A percentile compares a stretch with the other conserved stretches of the same genome.
These are phyloP conservation scores for Bedellia somnulentella DNA, from an alignment of 2,888 invertebrate species.

Conservation along the genomic window DNA sequence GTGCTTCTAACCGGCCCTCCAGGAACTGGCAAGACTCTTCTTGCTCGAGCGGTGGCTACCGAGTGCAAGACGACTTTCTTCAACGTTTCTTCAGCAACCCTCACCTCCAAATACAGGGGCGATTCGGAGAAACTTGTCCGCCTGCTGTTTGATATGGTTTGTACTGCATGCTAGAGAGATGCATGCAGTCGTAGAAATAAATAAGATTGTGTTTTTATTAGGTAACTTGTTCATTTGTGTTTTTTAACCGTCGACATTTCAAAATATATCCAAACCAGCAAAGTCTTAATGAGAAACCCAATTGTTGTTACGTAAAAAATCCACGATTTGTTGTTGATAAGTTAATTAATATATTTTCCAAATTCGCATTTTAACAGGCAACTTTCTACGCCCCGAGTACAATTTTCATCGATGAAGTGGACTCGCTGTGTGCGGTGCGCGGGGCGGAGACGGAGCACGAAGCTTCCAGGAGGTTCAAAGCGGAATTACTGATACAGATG, in stretches of 20 bases:
- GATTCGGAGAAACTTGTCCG: conserved; percentile 89
- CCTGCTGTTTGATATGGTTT: conserved; percentile 83
- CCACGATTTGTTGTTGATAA: too few species aligned
- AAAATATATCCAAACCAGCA: too few species aligned
- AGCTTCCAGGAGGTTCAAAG: conserved; percentile 82
- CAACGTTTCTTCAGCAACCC: conserved; percentile 82
- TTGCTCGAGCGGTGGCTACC: conserved; percentile 86
- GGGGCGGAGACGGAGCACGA: conserved; percentile 88
- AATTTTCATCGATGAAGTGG: conserved; percentile 90
- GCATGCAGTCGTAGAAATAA: too few species aligned
- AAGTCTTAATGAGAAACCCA: too few species aligned
- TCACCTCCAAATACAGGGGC: conserved; percentile 88
- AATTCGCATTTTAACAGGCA: too few species aligned
- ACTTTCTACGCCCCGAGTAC: conserved; percentile 87
- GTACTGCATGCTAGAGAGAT: too few species aligned
- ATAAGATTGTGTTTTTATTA: too few species aligned
- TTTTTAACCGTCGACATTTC: too few species aligned
- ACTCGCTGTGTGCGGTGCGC: conserved; percentile 79
- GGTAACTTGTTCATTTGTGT: too few species aligned
- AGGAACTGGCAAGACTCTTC: conserved; percentile 79
- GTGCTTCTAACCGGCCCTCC: conserved; percentile 70
- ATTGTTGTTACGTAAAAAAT: too few species aligned
- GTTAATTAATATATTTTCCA: too few species aligned
- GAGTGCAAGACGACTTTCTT: conserved; percentile 89
- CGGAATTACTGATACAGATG: conserved; percentile 89